phyloP scores from a whole-genome alignment of 2,113 vertebrate species.

The Butorides virescens region DNA sequence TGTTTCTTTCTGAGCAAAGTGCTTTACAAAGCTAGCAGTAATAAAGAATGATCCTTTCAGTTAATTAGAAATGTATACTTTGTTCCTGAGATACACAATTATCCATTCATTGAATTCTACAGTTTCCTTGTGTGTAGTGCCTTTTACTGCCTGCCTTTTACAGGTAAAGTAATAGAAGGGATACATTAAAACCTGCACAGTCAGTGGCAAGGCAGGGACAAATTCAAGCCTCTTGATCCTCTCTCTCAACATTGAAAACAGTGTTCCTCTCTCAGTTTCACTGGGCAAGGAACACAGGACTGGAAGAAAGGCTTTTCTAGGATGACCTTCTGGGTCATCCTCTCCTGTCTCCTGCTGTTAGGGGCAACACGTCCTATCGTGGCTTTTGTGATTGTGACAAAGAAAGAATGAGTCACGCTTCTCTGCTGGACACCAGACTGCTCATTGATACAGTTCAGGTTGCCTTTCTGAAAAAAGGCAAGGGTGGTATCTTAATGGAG shows the following conservation, averaged over 20 bases:
- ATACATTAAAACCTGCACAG: not conserved
- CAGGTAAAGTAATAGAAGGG: not conserved
- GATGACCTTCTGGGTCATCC: constrained; percentile 34
- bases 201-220: not conserved
- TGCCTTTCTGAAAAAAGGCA: not conserved
- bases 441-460: constrained; percentile 15
- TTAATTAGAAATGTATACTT: constrained; percentile 10
- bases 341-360: constrained; percentile 16
- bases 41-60: not conserved
- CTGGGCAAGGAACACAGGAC: not conserved
- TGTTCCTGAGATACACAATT: not conserved
- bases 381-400: constrained; percentile 40
- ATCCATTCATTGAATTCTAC: not conserved
- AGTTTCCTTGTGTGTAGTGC: not conserved
- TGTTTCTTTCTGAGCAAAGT: not conserved
- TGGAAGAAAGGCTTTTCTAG: constrained; percentile 17
- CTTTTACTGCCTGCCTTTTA: not conserved
- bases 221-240: constrained; percentile 14
- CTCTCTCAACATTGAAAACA: not conserved
- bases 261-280: not conserved
- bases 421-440: constrained; percentile 1
- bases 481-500: not conserved
- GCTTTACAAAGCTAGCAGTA: constrained; percentile 3
- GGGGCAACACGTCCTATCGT: not conserved
- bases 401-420: constrained; percentile 46